A percentile compares a stretch with the other conserved stretches of the same genome.
These are phyloP conservation scores for Lontra canadensis DNA, from an alignment of 2,113 vertebrate species.

Conservation along the genomic window DNA sequence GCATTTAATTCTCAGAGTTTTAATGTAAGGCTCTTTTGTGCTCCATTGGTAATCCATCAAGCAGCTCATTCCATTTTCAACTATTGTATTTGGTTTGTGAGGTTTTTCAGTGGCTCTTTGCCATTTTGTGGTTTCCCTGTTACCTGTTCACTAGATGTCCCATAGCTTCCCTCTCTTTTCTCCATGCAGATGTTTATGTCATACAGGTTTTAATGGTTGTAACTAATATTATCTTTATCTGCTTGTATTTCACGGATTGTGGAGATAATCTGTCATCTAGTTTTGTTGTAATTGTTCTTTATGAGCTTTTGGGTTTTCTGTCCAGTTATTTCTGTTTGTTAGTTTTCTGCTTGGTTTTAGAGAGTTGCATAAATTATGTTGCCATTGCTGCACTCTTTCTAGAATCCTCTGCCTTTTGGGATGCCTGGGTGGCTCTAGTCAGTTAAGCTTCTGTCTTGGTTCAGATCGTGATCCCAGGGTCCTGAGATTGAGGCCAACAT, in stretches of 20 bases:
- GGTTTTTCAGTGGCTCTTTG: neutral
- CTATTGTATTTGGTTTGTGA: neutral
- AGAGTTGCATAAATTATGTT: neutral
- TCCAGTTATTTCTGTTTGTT: neutral
- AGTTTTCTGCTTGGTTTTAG: neutral
- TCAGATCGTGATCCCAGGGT: neutral
- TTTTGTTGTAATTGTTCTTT: conserved; percentile 1
- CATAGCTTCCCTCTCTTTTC: neutral
- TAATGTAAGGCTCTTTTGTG: neutral
- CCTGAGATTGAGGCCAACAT: neutral
- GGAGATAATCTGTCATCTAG: neutral
- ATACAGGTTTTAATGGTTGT: neutral
- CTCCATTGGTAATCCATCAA: neutral
- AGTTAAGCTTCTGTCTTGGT: neutral
- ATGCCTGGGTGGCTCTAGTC: neutral
- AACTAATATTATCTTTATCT: neutral
- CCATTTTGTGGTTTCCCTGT: neutral
- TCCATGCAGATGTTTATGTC: neutral
- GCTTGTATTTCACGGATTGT: neutral
- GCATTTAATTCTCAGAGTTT: neutral
- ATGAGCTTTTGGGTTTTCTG: neutral
- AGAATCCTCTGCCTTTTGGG: neutral
- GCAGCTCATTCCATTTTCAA: neutral
- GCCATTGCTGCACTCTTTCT: neutral
- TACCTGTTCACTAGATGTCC: neutral